Evolutionary conservation across 64 coral and sea anemone species (phyloP), one percentile per base, ranked within the genome.

Genomic region (Dendronephthya gigantea): DNA sequence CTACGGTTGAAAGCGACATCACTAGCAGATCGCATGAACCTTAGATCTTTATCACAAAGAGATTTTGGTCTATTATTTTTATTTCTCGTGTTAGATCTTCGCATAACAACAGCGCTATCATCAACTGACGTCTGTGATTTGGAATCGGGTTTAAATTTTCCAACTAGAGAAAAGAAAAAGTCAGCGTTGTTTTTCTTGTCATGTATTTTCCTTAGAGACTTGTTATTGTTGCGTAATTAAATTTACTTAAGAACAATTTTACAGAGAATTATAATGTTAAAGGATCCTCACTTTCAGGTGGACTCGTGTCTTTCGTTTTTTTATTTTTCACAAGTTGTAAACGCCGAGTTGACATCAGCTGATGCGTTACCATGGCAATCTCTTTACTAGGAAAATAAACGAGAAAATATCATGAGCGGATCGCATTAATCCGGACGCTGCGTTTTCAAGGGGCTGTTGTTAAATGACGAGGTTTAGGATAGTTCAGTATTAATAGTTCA

Each of bases 351-450:
- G 72, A 79, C 72, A 79, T 36, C 15, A 79, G 72, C 29, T 79
- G 72, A 79, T 79, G 72, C 0, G 72, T 79, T 29, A 79, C 72
- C 72, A 79, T 79, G 3, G 72, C 72, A 79, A 79, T 79, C 36
- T 79, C 72, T 39, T 79, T 79, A 33, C 72, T 79, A 34, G 15
- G 29, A 34, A 34, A 66, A 66, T n/a, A 3, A 66, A 15, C 6
- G 22, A 66, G 2, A 6, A 15, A 66, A 66, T 66, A 66, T 4
- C n/a, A n/a, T n/a, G n/a, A n/a, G n/a, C n/a, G n/a, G n/a, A n/a
- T n/a, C n/a, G n/a, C n/a, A n/a, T n/a, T n/a, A n/a, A n/a, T n/a
- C n/a, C n/a, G n/a, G n/a, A n/a, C n/a, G n/a, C n/a, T n/a, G n/a
- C n/a, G n/a, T n/a, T n/a, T n/a, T n/a, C n/a, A n/a, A n/a, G n/a